Percentiles rank a stretch among this genome's conserved stretches.
Conservation (phyloP, 2,797 vertebrate species). For the Mormyrus proboscirostris region DNA sequence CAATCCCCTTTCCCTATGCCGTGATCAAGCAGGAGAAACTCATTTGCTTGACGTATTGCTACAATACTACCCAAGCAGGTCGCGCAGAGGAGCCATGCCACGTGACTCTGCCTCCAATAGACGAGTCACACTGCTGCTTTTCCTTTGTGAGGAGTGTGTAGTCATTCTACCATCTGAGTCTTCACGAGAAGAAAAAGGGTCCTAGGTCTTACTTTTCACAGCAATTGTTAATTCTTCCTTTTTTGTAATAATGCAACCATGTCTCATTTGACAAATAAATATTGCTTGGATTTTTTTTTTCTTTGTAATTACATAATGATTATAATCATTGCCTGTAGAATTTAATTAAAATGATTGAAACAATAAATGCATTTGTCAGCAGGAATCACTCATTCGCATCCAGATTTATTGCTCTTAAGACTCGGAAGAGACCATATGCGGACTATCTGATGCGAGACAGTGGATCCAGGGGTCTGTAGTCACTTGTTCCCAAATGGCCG, state of each 20-base stretch:
- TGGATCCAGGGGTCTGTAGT: not conserved
- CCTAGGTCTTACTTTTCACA: not conserved
- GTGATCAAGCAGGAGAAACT: not conserved
- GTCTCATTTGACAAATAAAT: constrained; percentile 31
- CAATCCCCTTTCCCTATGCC: not conserved
- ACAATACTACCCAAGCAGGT: not conserved
- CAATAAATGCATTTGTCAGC: not conserved
- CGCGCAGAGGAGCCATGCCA: not conserved
- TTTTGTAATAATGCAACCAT: constrained; percentile 38
- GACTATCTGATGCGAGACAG: not conserved
- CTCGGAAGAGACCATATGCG: not conserved
- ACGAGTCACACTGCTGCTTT: not conserved
- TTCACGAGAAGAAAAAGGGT: not conserved
- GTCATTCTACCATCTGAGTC: not conserved
- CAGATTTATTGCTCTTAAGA: not conserved
- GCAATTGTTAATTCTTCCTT: not conserved
- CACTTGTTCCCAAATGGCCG: not conserved
- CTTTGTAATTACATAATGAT: constrained; percentile 32
- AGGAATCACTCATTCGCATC: not conserved
- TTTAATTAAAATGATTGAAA: constrained; percentile 39
- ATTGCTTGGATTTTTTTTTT: constrained; percentile 10
- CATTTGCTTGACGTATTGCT: not conserved
- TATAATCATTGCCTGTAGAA: constrained; percentile 39
- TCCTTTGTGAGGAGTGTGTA: not conserved
- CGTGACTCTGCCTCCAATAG: not conserved